These are phyloP conservation scores for Agrilus cyanescens DNA, from an alignment of 2,888 invertebrate genomes.

Conservation along the genomic window DNA sequence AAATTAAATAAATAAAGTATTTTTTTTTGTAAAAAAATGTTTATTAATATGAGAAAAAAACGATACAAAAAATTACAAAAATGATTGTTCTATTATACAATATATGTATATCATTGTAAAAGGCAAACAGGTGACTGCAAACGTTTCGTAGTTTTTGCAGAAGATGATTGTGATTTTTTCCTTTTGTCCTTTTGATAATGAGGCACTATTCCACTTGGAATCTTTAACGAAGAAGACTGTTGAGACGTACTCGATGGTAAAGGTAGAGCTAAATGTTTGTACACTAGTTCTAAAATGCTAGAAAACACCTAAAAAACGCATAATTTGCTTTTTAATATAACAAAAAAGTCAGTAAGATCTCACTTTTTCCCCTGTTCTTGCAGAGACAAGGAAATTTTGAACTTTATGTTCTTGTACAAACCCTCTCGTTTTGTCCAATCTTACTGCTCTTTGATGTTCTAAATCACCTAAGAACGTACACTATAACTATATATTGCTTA, in stretches of 20 bases:
- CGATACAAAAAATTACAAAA: no score
- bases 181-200: no score
- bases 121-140: conserved; percentile 16
- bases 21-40: no score
- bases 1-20: no score
- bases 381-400: conserved; percentile 51
- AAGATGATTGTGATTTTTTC: no score
- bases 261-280: conserved; percentile 52
- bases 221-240: no score
- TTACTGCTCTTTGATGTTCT: conserved; percentile 59
- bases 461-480: conserved; percentile 40
- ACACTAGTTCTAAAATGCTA: conserved; percentile 48
- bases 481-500: background rate
- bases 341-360: conserved; percentile 10
- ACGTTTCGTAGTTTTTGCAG: background rate
- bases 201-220: no score
- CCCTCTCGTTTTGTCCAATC: conserved; percentile 50
- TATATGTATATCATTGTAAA: conserved; percentile 11
- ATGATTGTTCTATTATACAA: background rate
- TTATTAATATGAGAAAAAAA: no score
- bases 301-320: background rate
- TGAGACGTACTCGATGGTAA: conserved; percentile 22
- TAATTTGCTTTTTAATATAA: background rate
- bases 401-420: conserved; percentile 53
- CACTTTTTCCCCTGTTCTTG: conserved; percentile 64